Percentiles rank a stretch among this genome's conserved stretches.
phyloP scores from a whole-genome alignment of 2,888 invertebrate genomes.

The Catocala sponsa region DNA sequence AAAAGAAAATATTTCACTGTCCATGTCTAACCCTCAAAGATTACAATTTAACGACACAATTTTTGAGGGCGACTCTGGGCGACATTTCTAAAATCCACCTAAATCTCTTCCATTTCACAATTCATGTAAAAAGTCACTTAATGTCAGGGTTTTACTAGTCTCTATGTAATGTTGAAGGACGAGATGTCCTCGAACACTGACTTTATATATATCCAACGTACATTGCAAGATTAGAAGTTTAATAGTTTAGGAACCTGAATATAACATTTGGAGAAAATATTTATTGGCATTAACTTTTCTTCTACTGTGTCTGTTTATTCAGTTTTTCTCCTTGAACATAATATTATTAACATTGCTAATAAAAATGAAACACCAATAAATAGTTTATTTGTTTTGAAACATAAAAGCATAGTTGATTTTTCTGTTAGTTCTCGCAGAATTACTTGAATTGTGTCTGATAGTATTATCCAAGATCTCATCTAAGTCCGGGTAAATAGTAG shows the following conservation, averaged over 20 bases:
- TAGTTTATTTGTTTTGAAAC: too few relatives aligned
- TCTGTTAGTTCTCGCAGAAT: too few relatives aligned
- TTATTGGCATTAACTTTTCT: neutral
- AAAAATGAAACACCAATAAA: too few relatives aligned
- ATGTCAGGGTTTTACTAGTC: constrained; percentile 9
- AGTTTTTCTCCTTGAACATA: neutral
- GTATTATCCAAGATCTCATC: too few relatives aligned
- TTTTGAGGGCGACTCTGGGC: constrained; percentile 27
- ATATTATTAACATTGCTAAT: neutral
- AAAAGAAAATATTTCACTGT: constrained; percentile 8
- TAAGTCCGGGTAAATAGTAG: too few relatives aligned
- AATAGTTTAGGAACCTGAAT: too few relatives aligned
- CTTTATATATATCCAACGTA: too few relatives aligned
- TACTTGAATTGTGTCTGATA: too few relatives aligned
- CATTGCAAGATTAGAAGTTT: too few relatives aligned
- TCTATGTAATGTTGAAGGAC: neutral
- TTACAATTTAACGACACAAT: constrained; percentile 36
- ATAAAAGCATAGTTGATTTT: too few relatives aligned
- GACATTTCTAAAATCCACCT: constrained; percentile 28
- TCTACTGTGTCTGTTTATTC: too few relatives aligned
- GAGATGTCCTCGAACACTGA: too few relatives aligned
- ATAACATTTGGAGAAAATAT: neutral
- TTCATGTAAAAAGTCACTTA: constrained; percentile 29
- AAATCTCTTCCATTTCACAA: constrained; percentile 39
- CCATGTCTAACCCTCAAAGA: constrained; percentile 21